Percentiles rank a stretch among this genome's conserved stretches.
These are phyloP conservation scores for Glaucomys volans DNA, from an alignment of 2,113 vertebrate genomes.

Conservation along the genomic window DNA sequence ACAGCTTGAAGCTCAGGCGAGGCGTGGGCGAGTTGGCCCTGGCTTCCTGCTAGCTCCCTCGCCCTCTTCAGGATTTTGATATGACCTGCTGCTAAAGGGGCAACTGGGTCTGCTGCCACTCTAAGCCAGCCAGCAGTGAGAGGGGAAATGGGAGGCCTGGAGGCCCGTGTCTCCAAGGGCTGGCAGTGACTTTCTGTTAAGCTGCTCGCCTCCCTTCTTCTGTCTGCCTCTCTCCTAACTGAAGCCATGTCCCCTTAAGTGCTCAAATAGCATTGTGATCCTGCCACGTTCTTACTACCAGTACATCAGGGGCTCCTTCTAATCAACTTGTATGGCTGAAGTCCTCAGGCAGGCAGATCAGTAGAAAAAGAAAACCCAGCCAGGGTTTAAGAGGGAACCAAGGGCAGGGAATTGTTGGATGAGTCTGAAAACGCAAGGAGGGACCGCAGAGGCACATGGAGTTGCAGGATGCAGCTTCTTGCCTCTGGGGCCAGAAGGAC, in stretches of 20 bases:
- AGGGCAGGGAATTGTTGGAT: rapidly evolving
- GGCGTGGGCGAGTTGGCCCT: rapidly evolving
- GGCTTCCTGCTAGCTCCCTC: neutral
- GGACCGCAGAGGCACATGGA: neutral
- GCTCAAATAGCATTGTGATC: neutral
- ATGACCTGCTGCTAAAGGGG: neutral
- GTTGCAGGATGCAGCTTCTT: no score
- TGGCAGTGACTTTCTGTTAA: neutral
- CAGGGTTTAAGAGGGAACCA: neutral
- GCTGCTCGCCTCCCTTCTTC: neutral
- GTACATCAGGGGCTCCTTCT: neutral
- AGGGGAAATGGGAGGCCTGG: rapidly evolving
- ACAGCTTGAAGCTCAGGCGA: neutral
- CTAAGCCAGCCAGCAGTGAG: neutral
- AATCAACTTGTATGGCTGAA: neutral
- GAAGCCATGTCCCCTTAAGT: neutral
- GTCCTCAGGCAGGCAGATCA: rapidly evolving
- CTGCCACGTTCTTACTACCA: neutral
- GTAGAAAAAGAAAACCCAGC: neutral
- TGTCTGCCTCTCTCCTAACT: neutral
- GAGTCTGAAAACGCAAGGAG: neutral
- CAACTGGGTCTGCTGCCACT: neutral
- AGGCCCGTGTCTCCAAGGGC: neutral
- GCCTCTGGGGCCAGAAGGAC: neutral
- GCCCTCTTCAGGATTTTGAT: neutral